These are phyloP conservation scores for Macrophya annulata DNA, from an alignment of 2,888 invertebrate species.

Conservation along the genomic window DNA sequence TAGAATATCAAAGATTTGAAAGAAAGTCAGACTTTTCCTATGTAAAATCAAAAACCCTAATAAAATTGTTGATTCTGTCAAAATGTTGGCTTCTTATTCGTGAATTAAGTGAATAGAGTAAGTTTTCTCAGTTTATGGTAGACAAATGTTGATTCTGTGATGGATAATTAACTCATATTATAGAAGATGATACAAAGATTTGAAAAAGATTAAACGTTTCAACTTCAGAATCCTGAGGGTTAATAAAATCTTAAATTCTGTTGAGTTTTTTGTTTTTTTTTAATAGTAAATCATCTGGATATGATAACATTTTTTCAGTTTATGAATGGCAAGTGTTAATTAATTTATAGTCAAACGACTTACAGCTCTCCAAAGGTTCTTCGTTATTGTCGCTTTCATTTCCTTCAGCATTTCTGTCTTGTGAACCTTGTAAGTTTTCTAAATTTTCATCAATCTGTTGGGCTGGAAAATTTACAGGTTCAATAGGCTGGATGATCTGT, in stretches of 20 bases:
- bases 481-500: constrained; percentile 9
- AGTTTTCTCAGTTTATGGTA: neutral
- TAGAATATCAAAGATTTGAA: neutral
- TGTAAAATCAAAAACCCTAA: neutral
- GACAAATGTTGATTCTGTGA: neutral
- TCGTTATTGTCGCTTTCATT: constrained; percentile 45
- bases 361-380: constrained; percentile 42
- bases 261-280: neutral
- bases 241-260: neutral
- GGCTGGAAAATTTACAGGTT: neutral
- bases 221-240: neutral
- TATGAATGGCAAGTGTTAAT: neutral
- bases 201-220: neutral
- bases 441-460: neutral
- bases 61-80: neutral
- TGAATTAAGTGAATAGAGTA: neutral
- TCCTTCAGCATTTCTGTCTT: neutral
- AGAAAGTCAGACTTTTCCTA: neutral
- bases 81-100: neutral
- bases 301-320: neutral
- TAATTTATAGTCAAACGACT: neutral
- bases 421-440: neutral
- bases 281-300: neutral
- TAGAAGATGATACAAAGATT: neutral
- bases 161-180: no score